A percentile compares a stretch with the other conserved stretches of the same genome.
Evolutionary conservation across 2,797 vertebrate species (phyloP).

Genomic region (Carduelis carduelis): DNA sequence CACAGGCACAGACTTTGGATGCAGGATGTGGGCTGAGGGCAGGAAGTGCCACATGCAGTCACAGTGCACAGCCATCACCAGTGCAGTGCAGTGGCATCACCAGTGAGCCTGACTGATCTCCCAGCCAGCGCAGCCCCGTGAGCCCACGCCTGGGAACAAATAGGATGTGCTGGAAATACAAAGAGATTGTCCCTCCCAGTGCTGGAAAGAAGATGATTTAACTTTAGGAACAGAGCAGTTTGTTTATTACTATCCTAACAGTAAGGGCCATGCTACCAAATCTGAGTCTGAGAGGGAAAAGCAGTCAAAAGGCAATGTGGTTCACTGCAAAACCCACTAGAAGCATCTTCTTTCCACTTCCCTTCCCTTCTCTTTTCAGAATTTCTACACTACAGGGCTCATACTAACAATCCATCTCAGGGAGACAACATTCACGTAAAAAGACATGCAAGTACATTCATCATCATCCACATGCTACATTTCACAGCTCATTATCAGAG

Average conservation of each 20-base stretch:
- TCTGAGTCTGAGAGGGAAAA: background rate
- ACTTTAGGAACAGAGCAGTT: background rate
- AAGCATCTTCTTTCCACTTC: background rate
- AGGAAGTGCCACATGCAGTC: background rate
- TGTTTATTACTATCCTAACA: background rate
- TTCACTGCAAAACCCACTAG: background rate
- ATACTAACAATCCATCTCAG: background rate
- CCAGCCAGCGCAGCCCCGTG: background rate
- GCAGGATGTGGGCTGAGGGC: background rate
- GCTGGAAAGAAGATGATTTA: background rate
- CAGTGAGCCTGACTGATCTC: background rate
- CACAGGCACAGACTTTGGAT: background rate
- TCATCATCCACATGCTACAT: constrained; percentile 5
- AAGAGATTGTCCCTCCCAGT: background rate
- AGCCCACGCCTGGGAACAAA: background rate
- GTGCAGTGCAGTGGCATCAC: accelerated
- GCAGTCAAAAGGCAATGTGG: background rate
- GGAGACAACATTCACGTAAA: background rate
- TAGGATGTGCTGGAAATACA: background rate
- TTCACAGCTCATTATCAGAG: constrained; percentile 22
- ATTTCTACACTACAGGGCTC: constrained; percentile 6
- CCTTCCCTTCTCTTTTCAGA: background rate
- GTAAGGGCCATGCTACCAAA: background rate
- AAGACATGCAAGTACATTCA: constrained; percentile 39
- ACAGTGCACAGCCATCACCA: background rate